These are phyloP conservation scores for Gavia stellata DNA, from an alignment of 2,113 vertebrate species.

Conservation along the genomic window DNA sequence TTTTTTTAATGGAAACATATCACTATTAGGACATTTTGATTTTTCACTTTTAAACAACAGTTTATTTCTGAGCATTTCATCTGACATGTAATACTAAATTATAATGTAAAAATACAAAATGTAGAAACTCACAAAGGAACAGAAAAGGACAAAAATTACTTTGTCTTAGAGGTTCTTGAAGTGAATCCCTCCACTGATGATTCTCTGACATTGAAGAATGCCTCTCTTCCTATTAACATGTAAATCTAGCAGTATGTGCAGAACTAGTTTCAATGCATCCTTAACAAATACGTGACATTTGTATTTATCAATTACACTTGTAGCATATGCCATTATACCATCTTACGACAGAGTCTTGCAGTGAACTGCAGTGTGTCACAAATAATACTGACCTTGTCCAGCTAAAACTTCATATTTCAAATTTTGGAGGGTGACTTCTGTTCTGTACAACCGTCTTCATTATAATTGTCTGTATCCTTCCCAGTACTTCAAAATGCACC, in stretches of 20 bases:
- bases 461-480: not conserved
- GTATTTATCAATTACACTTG: not conserved
- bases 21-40: not conserved
- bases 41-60: not conserved
- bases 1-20: not conserved
- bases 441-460: not conserved
- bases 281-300: not conserved
- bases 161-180: not conserved
- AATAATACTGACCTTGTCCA: not conserved
- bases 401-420: fast-evolving
- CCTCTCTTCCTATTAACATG: not conserved
- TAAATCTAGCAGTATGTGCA: not conserved
- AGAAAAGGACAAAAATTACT: not conserved
- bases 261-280: not conserved
- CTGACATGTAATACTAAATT: not conserved
- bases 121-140: not conserved
- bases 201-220: not conserved
- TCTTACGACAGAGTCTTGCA: not conserved
- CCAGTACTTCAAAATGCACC: not conserved
- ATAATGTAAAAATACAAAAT: not conserved
- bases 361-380: not conserved
- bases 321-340: not conserved
- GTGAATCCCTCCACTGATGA: not conserved
- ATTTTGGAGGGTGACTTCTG: not conserved
- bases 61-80: not conserved